Evolutionary conservation across 2,797 vertebrate species (phyloP), one percentile per base, ranked within the genome.

Genomic region (Syngnathus acus): DNA sequence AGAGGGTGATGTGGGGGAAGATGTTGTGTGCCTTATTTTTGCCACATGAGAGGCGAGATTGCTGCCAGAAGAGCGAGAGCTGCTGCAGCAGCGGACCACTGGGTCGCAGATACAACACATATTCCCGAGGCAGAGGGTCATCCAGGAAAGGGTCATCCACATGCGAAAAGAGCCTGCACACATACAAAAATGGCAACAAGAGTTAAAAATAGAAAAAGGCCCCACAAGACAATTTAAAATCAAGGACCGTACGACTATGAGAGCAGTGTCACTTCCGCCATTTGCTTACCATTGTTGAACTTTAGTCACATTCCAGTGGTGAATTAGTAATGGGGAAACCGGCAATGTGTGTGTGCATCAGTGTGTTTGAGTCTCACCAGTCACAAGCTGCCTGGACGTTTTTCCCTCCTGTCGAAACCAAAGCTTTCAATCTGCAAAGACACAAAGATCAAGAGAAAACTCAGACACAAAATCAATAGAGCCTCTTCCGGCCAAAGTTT

Each of bases 1-100:
- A 99, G 63, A 99, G 96, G 11, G 97, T 99, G 86, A 99, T 93
- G 84, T 99, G 97, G 9, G 97, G 97, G 87, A 99, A 99, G 84
- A 99, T 99, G 89, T 99, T 98, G 88, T 99, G 97, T 0, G 97
- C 97, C 77, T 98, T 99, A 87, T 99, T 99, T 87, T 98, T 99
- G 79, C 96, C 97, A 11, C 97, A 99, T 75, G 93, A 88, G 82
- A 93, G 83, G 69, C 98, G 97, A 0, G 95, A 97, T 84, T 98
- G 95, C 80, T 97, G 95, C 97, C 97, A 99, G 87, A 96, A 99
- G 66, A 94, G 92, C 0, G 93, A 94, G 17, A 99, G 94, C 88
- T 98, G 97, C 87, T 98, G 95, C 0, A 95, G 93, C 76, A 99
- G 87, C 0, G 93, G 94, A 0, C 97, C 97, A 0, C 92, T 98